A percentile compares a stretch with the other conserved stretches of the same genome.
These are phyloP conservation scores for Daptonema setosum DNA, from an alignment of 2,888 invertebrate species.

Conservation along the genomic window DNA sequence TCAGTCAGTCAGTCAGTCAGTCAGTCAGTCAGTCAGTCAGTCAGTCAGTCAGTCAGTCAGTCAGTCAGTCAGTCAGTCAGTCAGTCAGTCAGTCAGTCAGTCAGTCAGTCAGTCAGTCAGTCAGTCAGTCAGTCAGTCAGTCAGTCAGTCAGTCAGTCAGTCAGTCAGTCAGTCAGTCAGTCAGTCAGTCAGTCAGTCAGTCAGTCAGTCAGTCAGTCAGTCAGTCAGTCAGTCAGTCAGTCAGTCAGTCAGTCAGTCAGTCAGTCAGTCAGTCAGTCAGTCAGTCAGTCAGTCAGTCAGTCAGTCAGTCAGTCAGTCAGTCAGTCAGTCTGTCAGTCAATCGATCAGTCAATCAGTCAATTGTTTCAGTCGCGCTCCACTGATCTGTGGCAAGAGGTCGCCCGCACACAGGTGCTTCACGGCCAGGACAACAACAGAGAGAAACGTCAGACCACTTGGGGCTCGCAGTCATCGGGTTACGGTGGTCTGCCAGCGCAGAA, in stretches of 20 bases:
- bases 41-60: conserved; percentile 10
- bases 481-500: background rate
- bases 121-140: conserved; percentile 7
- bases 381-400: conserved; percentile 20
- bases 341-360: background rate
- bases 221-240: conserved; percentile 10
- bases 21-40: conserved; percentile 8
- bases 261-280: conserved; percentile 8
- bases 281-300: conserved; percentile 10
- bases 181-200: conserved; percentile 7
- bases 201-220: conserved; percentile 8
- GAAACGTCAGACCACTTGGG: too few species aligned
- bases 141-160: conserved; percentile 8
- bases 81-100: conserved; percentile 8
- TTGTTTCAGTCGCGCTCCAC: conserved; percentile 15
- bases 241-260: conserved; percentile 7
- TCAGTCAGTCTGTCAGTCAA: conserved; percentile 1
- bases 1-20: conserved; percentile 7
- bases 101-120: conserved; percentile 10
- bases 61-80: conserved; percentile 7
- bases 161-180: conserved; percentile 10
- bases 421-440: background rate
- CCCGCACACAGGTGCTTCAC: conserved; percentile 15
- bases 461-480: background rate
- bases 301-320: conserved; percentile 7